phyloP scores from a whole-genome alignment of 2,797 vertebrate species.

The Spatula versicolor region DNA sequence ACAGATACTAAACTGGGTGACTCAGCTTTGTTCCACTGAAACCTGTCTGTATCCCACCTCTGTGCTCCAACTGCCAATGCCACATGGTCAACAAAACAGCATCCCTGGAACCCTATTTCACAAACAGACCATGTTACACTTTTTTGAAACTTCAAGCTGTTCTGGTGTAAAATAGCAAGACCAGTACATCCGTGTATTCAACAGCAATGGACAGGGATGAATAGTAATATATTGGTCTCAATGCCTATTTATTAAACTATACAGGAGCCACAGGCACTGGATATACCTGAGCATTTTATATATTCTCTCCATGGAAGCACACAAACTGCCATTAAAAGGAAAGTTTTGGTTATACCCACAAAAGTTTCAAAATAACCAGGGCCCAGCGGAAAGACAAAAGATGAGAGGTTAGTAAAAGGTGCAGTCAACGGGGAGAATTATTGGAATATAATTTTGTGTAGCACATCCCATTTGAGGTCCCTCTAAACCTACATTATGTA shows the following conservation, averaged over 20 bases:
- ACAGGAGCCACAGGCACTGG: background rate
- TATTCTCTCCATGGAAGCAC: background rate
- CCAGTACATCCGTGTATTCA: background rate
- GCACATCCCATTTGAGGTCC: background rate
- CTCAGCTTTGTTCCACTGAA: background rate
- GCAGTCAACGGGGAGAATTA: background rate
- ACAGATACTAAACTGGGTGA: background rate
- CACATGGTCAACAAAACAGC: background rate
- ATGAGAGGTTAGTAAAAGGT: background rate
- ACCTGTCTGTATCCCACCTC: background rate
- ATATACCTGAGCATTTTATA: background rate
- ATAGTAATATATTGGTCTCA: background rate
- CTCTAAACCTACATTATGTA: background rate
- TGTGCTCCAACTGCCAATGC: background rate
- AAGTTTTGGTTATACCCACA: background rate
- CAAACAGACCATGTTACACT: background rate
- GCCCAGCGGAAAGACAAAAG: background rate
- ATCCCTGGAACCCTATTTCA: background rate
- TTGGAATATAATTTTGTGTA: background rate
- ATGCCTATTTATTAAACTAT: background rate
- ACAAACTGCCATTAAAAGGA: background rate
- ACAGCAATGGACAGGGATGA: background rate
- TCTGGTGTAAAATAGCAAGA: background rate
- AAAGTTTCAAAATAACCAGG: slow-evolving; percentile 4
- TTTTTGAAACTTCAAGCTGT: background rate